phyloP scores from a whole-genome alignment of 2,888 invertebrate genomes.

The Julus scandinavius region DNA sequence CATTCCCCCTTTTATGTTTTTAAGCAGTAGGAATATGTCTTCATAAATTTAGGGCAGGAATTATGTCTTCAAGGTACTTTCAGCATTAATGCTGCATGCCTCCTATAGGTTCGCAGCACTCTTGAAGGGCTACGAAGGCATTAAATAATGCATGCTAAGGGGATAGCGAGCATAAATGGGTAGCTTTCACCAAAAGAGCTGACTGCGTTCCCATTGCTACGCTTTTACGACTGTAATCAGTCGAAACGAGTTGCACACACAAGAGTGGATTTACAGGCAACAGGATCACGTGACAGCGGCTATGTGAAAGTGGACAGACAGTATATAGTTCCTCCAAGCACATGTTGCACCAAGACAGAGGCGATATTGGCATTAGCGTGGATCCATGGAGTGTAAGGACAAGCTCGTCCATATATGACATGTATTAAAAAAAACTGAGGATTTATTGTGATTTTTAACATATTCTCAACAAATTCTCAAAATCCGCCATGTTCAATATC shows the following conservation, averaged over 20 bases:
- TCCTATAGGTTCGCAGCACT: background rate
- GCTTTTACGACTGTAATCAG: constrained; percentile 27
- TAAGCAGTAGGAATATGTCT: constrained; percentile 27
- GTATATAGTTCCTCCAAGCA: background rate
- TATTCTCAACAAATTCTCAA: no score
- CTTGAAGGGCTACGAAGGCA: constrained; percentile 17
- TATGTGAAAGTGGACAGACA: background rate
- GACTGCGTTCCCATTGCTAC: background rate
- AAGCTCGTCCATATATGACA: no score
- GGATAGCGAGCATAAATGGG: constrained; percentile 27
- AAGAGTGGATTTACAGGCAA: background rate
- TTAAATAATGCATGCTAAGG: constrained; percentile 33
- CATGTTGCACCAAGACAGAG: background rate
- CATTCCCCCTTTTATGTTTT: constrained; percentile 21
- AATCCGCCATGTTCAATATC: no score
- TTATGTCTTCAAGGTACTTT: constrained; percentile 21
- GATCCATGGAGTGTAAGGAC: no score
- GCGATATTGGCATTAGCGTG: no score
- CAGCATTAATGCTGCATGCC: constrained; percentile 19
- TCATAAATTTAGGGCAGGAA: constrained; percentile 33
- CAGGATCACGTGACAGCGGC: background rate
- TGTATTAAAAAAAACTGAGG: no score
- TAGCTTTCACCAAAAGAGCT: constrained; percentile 33
- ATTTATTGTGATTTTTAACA: no score
- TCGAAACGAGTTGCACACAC: background rate